Conservation (phyloP, 2,797 vertebrate species). For the Threskiornis aethiopicus region DNA sequence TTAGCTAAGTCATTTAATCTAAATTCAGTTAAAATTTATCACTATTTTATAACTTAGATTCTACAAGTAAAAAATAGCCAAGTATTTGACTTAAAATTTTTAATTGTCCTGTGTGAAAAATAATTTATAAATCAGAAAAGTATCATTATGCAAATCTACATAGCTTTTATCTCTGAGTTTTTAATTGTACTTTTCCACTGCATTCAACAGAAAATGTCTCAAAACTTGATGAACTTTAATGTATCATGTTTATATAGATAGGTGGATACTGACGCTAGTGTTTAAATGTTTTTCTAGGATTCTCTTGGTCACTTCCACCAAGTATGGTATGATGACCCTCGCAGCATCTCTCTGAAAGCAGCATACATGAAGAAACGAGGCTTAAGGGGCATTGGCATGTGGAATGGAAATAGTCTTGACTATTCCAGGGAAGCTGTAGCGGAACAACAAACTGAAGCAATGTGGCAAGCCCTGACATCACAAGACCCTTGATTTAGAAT, state of each 20-base stretch:
- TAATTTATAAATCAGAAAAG: neutral
- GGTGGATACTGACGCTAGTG: neutral
- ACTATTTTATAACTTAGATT: neutral
- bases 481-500: neutral
- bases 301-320: conserved; percentile 83
- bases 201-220: neutral
- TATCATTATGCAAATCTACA: neutral
- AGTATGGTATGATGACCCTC: conserved; percentile 93
- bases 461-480: conserved; percentile 88
- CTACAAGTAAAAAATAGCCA: neutral
- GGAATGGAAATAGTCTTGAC: conserved; percentile 91
- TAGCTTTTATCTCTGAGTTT: neutral
- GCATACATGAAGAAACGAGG: conserved; percentile 71
- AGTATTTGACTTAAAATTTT: neutral
- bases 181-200: neutral
- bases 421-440: conserved; percentile 81
- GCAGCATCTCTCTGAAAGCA: conserved; percentile 88
- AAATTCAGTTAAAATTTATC: neutral
- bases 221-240: neutral
- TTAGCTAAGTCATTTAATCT: neutral
- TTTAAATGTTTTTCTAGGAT: conserved; percentile 75
- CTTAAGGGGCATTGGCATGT: conserved; percentile 91
- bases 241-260: neutral
- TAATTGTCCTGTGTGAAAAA: neutral
- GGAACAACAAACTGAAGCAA: conserved; percentile 82